Evolutionary conservation across 2,888 invertebrate species (phyloP).

Genomic region (Gortyna flavago): DNA sequence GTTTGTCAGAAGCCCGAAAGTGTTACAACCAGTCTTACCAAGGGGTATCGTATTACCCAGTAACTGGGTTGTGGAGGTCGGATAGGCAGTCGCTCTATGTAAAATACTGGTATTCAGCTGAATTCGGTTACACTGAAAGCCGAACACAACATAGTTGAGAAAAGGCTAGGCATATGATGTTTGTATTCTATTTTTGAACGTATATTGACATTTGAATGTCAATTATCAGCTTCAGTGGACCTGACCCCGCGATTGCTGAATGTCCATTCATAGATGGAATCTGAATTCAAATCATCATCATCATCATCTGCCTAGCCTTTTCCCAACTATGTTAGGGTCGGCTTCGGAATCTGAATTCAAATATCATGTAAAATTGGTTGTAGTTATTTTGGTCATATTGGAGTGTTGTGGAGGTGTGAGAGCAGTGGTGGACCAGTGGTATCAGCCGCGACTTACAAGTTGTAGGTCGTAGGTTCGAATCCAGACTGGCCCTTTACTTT

Average conservation of each 20-base stretch:
- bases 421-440: no score
- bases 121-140: no score
- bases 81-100: no score
- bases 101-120: no score
- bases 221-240: not conserved
- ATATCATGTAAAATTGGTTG: not conserved
- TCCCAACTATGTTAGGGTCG: no score
- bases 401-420: no score
- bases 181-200: slow-evolving; percentile 19
- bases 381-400: not conserved
- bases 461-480: no score
- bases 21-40: not conserved
- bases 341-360: slow-evolving; percentile 8
- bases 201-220: not conserved
- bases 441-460: no score
- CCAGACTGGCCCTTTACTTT: no score
- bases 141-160: not conserved
- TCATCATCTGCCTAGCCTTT: no score
- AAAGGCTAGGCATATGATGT: not conserved
- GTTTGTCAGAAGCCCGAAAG: not conserved
- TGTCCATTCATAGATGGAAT: not conserved
- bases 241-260: not conserved
- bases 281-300: not conserved
- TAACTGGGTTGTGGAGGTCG: no score
- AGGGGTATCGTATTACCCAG: not conserved